Evolutionary conservation across 2,113 vertebrate species (phyloP).

Genomic region (Laterallus jamaicensis): DNA sequence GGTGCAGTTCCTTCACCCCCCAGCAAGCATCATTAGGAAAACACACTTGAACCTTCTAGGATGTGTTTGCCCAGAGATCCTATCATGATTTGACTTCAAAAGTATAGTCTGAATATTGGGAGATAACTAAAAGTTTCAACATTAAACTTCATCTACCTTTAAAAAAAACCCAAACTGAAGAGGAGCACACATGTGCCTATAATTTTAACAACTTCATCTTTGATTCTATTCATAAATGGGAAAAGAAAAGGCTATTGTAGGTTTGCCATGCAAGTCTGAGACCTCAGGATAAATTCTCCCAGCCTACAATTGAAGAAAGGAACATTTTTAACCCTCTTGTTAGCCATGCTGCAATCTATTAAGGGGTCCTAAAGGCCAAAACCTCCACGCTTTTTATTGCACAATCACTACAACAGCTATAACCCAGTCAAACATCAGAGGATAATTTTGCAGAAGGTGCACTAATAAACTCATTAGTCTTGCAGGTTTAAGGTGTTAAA

Average conservation of each 20-base stretch:
- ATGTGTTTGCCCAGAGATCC: background rate
- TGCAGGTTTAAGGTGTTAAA: background rate
- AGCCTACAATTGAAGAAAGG: background rate
- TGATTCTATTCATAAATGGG: background rate
- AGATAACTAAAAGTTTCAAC: background rate
- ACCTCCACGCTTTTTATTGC: background rate
- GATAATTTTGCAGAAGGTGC: background rate
- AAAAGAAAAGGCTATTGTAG: background rate
- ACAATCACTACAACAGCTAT: background rate
- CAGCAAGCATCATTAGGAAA: background rate
- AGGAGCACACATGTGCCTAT: accelerated
- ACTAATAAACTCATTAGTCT: background rate
- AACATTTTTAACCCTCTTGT: background rate
- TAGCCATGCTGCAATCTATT: accelerated
- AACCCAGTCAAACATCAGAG: background rate
- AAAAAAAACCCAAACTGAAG: background rate
- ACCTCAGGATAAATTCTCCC: background rate
- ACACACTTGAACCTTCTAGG: background rate
- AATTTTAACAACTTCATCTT: background rate
- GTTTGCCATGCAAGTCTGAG: background rate
- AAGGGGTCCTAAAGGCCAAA: background rate
- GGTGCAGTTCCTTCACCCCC: background rate
- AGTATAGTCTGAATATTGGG: background rate
- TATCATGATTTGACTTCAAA: background rate
- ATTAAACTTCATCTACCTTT: background rate